Base-by-base conservation (phyloP, 2,113 vertebrate genomes). In the Lipophrys pholis region DNA sequence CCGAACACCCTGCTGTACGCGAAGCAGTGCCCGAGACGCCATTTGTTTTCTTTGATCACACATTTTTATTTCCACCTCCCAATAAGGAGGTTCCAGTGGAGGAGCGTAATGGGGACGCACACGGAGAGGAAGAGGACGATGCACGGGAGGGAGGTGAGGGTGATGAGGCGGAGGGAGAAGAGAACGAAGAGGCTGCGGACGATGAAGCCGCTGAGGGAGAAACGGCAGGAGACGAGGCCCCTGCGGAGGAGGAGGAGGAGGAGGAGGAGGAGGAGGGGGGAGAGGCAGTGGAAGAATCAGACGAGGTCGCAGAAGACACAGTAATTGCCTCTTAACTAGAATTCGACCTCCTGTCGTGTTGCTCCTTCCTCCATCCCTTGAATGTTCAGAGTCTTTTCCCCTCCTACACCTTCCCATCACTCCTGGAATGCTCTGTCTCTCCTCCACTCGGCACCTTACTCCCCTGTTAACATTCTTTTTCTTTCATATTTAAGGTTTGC, bases 221-320 rank as follows among this genome's bases (percentile, higher is more conserved):
- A 35, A 66, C 68, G 5, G 73, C 48, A n/a, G 76, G 46, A 43
- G 83, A 79, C 0, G 48, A 80, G 35, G 67, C 8, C 11, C 45
- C 42, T 0, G 75, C 35, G 42, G 86, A 76, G 35, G 69, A 40
- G 45, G 80, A 49, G 38, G 21, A 2, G 21, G 21, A 30, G 21
- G 21, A 30, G 21, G 21, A 64, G 11, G 69, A 60, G 17, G 55
- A 57, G 21, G 69, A 40, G 45, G 80, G 43, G 38, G 74, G 72
- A 6, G 76, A 56, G 51, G 45, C 49, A 30, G 75, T 46, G 10
- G 75, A 83, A 58, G 72, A 82, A 46, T 76, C 75, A 42, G 79
- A 86, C 2, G 89, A 90, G 68, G 85, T 84, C 67, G 82, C 86
- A 58, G 81, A 91, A 69, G 89, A 90, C 51, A 90, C 76, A 87